Conservation (phyloP, 2,888 invertebrate genomes). For the Caenorhabditis becei region DNA sequence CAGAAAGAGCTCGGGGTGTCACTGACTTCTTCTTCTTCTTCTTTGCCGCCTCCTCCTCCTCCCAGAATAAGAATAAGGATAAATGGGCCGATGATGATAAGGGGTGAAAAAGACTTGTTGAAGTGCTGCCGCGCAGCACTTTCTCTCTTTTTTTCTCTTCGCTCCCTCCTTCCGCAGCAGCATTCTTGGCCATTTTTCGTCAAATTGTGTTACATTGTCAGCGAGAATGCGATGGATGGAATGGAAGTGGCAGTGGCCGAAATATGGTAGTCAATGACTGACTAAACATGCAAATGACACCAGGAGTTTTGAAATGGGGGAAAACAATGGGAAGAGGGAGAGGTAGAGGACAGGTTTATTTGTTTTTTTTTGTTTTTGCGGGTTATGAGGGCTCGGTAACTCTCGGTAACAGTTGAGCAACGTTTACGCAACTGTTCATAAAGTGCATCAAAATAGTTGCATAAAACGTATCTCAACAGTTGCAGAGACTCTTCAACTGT, state of each 20-base stretch:
- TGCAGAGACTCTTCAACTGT: too few relatives aligned
- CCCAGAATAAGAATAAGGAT: too few relatives aligned
- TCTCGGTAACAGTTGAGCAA: too few relatives aligned
- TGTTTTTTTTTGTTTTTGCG: slow-evolving; percentile 8
- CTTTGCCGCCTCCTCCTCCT: neutral
- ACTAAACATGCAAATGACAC: slow-evolving; percentile 40
- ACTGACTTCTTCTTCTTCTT: too few relatives aligned
- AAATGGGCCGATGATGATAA: slow-evolving; percentile 17
- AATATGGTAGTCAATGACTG: neutral
- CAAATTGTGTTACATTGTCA: slow-evolving; percentile 19
- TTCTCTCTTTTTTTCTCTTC: neutral
- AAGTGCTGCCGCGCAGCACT: neutral
- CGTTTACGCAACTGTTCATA: too few relatives aligned
- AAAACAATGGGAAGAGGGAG: slow-evolving; percentile 39
- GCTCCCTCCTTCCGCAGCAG: neutral
- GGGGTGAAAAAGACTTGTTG: neutral
- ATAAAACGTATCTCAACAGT: too few relatives aligned
- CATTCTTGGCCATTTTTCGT: neutral
- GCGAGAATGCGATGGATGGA: too few relatives aligned
- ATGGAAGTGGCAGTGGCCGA: too few relatives aligned
- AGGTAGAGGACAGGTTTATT: neutral
- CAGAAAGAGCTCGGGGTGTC: slow-evolving; percentile 8
- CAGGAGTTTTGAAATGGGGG: neutral
- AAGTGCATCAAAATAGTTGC: too few relatives aligned
- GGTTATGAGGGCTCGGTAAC: too few relatives aligned